Evolutionary conservation across 2,113 vertebrate genomes (phyloP), one percentile per base, ranked within the genome.

Genomic region (Agapornis roseicollis): DNA sequence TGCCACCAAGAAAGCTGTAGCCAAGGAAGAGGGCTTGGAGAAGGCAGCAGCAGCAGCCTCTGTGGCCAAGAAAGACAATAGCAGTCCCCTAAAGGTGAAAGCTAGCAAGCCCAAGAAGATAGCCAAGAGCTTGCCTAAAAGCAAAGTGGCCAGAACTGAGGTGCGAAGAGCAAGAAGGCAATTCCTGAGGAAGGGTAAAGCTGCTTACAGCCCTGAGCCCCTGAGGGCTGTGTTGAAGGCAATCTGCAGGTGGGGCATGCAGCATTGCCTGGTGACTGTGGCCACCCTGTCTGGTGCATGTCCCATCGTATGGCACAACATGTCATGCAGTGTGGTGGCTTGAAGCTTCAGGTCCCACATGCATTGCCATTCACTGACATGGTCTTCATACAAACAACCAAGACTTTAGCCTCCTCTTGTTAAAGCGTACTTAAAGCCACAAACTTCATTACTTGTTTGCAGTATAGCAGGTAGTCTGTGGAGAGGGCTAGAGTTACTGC

Each of bases 331-430:
- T 6, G 2, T 0, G 0, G 25, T 46, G 60, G 33, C 69, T 55
- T 4, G 0, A 31, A 58, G 63, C 29, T 24, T 42, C 69, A 23
- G 17, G 28, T 50, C 23, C 46, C 42, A 23, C 37, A 0, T 14
- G 13, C 6, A 1, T 10, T 42, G 66, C 49, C 2, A 0, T 33
- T 80, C 58, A 35, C 41, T 42, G 49, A 25, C 0, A 0, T 14
- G 49, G 5, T 28, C 14, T 80, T 46, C 55, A 42, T 13, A 7
- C 22, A 4, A 8, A 6, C 1, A 11, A 22, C 18, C 66, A 37
- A 56, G 31, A 61, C 20, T 88, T 73, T 90, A 85, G 37, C 46
- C 20, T 83, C 23, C 11, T 24, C 17, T 63, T 53, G 23, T 31
- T 73, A 47, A 52, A 52, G 19, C 14, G 69, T 52, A 24, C 24